Conservation (phyloP, 2,888 invertebrate genomes). For the Leptinotarsa peninsularis region DNA sequence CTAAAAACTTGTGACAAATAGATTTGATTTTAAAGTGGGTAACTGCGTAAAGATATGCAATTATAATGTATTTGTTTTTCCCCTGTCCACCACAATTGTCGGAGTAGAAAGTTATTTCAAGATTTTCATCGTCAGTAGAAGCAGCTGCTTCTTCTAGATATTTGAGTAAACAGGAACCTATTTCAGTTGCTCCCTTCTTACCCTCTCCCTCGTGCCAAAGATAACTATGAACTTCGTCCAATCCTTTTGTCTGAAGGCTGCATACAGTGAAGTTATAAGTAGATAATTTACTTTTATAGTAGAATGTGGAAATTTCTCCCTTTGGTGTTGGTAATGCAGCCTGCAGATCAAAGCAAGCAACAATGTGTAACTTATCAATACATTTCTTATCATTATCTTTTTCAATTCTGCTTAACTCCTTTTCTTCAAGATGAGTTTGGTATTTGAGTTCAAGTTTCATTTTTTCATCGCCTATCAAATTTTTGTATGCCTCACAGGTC, state of each 20-base stretch:
- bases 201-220: constrained; percentile 52
- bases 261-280: constrained; percentile 54
- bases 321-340: constrained; percentile 47
- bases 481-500: constrained; percentile 30
- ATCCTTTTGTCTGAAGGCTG: constrained; percentile 48
- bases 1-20: constrained; percentile 28
- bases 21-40: constrained; percentile 24
- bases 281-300: constrained; percentile 51
- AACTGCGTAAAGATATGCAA: constrained; percentile 24
- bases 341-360: constrained; percentile 47
- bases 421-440: constrained; percentile 31
- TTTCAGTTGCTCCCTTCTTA: constrained; percentile 51
- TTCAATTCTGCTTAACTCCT: constrained; percentile 31
- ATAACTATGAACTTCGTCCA: constrained; percentile 43
- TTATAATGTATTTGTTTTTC: constrained; percentile 28
- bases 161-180: constrained; percentile 34
- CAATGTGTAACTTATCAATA: constrained; percentile 12
- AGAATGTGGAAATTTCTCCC: constrained; percentile 44
- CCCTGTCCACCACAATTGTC: constrained; percentile 46
- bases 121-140: constrained; percentile 30
- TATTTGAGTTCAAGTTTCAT: constrained; percentile 23
- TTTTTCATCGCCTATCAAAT: constrained; percentile 29
- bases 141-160: constrained; percentile 29
- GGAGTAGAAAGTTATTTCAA: constrained; percentile 34
- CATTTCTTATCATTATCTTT: constrained; percentile 32